Base-by-base conservation (phyloP, 2,113 vertebrate species). In the Toxotes chatareus region DNA sequence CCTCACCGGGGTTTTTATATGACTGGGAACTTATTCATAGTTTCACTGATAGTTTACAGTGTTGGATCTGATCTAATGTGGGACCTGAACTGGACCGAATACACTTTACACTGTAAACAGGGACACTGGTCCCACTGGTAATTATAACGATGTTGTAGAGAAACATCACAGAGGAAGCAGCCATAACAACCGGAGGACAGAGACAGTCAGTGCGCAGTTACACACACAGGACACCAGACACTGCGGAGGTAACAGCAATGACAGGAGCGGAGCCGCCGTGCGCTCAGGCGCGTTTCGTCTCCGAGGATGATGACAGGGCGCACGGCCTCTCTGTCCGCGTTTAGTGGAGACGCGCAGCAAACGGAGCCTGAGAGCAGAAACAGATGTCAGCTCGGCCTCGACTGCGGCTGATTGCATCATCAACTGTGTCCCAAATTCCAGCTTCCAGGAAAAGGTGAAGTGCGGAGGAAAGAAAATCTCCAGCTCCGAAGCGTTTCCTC, bases 321-420 rank as follows among this genome's bases (percentile, higher is more conserved):
- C 75, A 0, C 46, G 40, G 62, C 21, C 17, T 57, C 34, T 19
- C 34, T 3, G 78, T 42, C 51, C 49, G 5, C 63, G 8, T 82
- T 65, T 31, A 53, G 59, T 3, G 47, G 73, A 73, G 42, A 34
- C 78, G 31, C 23, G 64, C 74, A 66, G 51, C 81, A 70, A 77
- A 80, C 42, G 72, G 79, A 72, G 79, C 3, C 83, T 88, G 90
- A 85, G 91, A 80, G 82, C 80, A 84, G 85, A 84, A 87, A 76
- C 91, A 91, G 90, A 91, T 87, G 90, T 90, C 34, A 31, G 55
- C n/a, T 59, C 79, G 42, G 64, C 27, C 85, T 86, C 76, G 32
- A 70, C 83, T 53, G 69, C 27, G 86, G 64, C 63, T 61, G 68
- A 76, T 76, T 88, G 85, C 88, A 80, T 91, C 88, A 91, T 64